Conservation (phyloP, 2,113 vertebrate species). For the Platycercus adscitus region DNA sequence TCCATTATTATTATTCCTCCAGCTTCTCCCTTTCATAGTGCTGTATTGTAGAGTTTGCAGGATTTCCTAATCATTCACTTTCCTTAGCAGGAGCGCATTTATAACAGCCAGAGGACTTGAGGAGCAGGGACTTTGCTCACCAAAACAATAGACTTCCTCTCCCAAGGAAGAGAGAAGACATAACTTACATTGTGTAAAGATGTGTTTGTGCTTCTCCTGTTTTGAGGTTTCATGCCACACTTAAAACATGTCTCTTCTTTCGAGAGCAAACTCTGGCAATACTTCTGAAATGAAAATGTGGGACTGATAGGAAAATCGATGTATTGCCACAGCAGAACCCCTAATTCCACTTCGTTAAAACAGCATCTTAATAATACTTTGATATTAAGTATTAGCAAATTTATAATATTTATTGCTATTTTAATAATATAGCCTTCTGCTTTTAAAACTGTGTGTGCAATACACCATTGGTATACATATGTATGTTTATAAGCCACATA, state of each 20-base stretch:
- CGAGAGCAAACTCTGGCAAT: neutral
- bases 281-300: neutral
- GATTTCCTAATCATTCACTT: neutral
- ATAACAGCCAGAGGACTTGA: neutral
- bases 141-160: neutral
- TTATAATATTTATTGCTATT: neutral
- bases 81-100: neutral
- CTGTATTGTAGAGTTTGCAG: neutral
- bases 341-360: neutral
- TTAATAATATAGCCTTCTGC: neutral
- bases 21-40: neutral
- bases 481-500: neutral
- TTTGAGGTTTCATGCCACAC: neutral
- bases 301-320: neutral
- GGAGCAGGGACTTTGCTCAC: neutral
- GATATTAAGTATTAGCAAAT: neutral
- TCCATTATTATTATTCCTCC: neutral
- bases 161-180: neutral
- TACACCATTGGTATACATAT: accelerated
- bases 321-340: neutral
- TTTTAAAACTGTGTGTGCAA: neutral
- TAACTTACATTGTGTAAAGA: neutral
- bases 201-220: neutral
- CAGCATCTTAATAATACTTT: neutral
- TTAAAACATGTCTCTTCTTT: accelerated